Conservation (phyloP, 2,113 vertebrate species). For the Urocolius indicus region DNA sequence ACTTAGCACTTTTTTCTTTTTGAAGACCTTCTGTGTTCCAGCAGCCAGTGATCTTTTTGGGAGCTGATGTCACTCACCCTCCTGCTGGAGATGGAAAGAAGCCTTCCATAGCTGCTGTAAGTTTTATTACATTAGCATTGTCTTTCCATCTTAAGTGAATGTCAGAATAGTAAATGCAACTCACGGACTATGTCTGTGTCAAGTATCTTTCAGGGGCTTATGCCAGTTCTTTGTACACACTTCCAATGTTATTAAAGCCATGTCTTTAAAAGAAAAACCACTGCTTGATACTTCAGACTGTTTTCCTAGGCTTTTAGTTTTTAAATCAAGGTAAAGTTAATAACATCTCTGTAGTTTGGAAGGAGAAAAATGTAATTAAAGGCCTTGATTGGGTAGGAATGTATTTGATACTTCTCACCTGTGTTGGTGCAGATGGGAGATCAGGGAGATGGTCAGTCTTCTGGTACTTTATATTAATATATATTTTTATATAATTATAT, state of each 20-base stretch:
- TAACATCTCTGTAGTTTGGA: not conserved
- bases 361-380: not conserved
- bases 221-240: not conserved
- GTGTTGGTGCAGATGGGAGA: not conserved
- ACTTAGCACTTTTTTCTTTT: conserved; percentile 67
- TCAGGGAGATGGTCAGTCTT: not conserved
- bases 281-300: not conserved
- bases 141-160: not conserved
- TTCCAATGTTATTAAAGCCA: not conserved
- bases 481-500: no score
- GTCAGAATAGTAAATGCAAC: not conserved
- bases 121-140: conserved; percentile 26
- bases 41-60: conserved; percentile 99
- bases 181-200: not conserved
- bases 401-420: not conserved
- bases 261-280: not conserved
- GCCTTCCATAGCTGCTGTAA: conserved; percentile 97
- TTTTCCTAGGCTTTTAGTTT: not conserved
- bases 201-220: not conserved
- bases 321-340: not conserved
- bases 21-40: conserved; percentile 98
- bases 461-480: no score
- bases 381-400: not conserved
- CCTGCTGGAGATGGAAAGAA: conserved; percentile 99
- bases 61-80: conserved; percentile 98